Evolutionary conservation across 2,888 invertebrate species (phyloP).

Genomic region (Calameuta idolon): DNA sequence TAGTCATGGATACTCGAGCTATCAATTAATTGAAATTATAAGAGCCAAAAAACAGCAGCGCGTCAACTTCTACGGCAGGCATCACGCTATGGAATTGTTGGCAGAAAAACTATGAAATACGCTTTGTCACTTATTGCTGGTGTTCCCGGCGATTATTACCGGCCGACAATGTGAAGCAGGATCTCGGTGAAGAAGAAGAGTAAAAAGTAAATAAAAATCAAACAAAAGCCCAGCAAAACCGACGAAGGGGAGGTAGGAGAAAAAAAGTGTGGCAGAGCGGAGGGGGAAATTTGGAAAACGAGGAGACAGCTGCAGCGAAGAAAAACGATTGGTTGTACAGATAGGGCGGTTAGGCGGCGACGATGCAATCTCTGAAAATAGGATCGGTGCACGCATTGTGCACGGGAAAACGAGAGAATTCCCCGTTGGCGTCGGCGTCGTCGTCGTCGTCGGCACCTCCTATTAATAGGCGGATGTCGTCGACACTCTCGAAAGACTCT

Average conservation of each 20-base stretch:
- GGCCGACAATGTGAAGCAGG: neutral
- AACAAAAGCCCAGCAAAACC: conserved; percentile 8
- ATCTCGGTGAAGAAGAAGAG: neutral
- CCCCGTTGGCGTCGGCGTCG: neutral
- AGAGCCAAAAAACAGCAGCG: neutral
- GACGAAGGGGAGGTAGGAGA: neutral
- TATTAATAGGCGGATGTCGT: neutral
- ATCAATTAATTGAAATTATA: neutral
- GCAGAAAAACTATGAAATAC: neutral
- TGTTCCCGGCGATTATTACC: neutral
- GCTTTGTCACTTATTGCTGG: neutral
- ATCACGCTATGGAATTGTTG: neutral
- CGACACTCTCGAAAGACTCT: neutral
- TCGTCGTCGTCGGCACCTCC: neutral
- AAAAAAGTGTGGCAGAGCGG: neutral
- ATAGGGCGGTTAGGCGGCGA: conserved; percentile 48
- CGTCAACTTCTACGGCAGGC: neutral
- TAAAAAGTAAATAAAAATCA: conserved; percentile 14
- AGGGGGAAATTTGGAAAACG: conserved; percentile 3
- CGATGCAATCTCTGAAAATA: conserved; percentile 61
- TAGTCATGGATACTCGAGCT: neutral
- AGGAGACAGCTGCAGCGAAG: conserved; percentile 8
- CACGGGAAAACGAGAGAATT: conserved; percentile 1
- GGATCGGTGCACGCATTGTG: conserved; percentile 47
- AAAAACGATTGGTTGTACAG: conserved; percentile 47